Percentiles rank a stretch among this genome's conserved stretches.
These are phyloP conservation scores for Hypomesus transpacificus DNA, from an alignment of 2,113 vertebrate genomes.

Conservation along the genomic window DNA sequence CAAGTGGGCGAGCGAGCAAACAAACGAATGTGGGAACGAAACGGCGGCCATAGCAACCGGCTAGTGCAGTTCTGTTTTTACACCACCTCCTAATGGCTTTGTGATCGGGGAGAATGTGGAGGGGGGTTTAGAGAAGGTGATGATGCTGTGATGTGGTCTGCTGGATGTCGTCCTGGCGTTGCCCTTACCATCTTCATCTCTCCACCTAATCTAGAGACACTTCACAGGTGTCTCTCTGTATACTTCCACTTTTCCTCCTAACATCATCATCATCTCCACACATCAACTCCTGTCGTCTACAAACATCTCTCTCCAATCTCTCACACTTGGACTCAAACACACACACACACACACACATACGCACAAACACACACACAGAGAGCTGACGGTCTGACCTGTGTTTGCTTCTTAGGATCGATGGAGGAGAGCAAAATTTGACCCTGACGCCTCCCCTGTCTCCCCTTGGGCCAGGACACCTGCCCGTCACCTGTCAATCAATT, in stretches of 20 bases:
- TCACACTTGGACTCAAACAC: neutral
- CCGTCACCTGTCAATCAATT: conserved; percentile 37
- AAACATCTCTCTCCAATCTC: neutral
- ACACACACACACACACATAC: neutral
- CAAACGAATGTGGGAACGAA: neutral
- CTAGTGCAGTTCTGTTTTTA: conserved; percentile 53
- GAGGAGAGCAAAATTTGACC: conserved; percentile 25
- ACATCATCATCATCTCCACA: neutral
- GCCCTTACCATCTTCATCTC: no score
- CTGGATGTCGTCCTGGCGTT: conserved; percentile 16
- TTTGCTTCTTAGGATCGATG: conserved; percentile 28
- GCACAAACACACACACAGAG: neutral
- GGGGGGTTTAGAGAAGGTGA: conserved; percentile 55
- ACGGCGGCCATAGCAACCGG: conserved; percentile 25
- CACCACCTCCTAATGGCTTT: conserved; percentile 52
- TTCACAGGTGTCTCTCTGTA: no score
- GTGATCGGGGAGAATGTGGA: conserved; percentile 54
- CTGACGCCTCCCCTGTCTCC: conserved; percentile 9
- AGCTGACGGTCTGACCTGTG: conserved; percentile 16
- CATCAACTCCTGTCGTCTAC: neutral
- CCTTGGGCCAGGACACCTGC: conserved; percentile 29
- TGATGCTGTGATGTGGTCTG: conserved; percentile 49
- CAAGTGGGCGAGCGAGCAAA: conserved; percentile 37
- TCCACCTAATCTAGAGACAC: no score
- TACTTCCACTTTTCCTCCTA: no score